These are phyloP conservation scores for Muscidifurax raptorellus DNA, from an alignment of 1,140 invertebrate genomes.

Conservation along the genomic window DNA sequence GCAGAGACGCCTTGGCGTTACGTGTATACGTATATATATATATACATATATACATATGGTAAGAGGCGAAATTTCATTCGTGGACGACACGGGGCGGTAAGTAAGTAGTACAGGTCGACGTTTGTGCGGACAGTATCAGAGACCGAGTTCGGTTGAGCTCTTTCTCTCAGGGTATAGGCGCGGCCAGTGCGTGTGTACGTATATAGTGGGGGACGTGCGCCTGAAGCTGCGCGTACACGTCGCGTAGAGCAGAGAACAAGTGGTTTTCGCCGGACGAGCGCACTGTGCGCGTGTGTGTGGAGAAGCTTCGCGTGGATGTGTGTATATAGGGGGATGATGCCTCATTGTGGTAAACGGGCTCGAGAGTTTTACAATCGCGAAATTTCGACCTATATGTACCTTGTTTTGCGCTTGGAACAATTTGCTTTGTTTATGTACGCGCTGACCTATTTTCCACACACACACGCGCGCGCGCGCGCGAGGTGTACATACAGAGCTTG, in stretches of 20 bases:
- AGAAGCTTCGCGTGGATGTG: not conserved
- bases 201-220: not conserved
- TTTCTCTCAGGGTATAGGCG: not conserved
- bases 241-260: constrained; percentile 24
- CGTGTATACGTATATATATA: too few relatives aligned
- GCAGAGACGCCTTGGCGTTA: too few relatives aligned
- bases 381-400: not conserved
- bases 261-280: constrained; percentile 24
- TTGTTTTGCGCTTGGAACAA: not conserved
- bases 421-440: not conserved
- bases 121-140: too few relatives aligned
- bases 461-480: not conserved
- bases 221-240: not conserved
- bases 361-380: not conserved
- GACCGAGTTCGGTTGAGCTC: too few relatives aligned
- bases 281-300: not conserved
- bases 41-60: too few relatives aligned
- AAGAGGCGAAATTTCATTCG: too few relatives aligned
- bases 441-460: not conserved
- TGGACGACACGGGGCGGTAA: too few relatives aligned
- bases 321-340: too few relatives aligned
- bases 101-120: too few relatives aligned
- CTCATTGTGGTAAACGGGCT: not conserved
- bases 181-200: not conserved
- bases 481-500: not conserved